A percentile compares a stretch with the other conserved stretches of the same genome.
phyloP scores from a whole-genome alignment of 1,140 invertebrate species.

The Musca domestica region DNA sequence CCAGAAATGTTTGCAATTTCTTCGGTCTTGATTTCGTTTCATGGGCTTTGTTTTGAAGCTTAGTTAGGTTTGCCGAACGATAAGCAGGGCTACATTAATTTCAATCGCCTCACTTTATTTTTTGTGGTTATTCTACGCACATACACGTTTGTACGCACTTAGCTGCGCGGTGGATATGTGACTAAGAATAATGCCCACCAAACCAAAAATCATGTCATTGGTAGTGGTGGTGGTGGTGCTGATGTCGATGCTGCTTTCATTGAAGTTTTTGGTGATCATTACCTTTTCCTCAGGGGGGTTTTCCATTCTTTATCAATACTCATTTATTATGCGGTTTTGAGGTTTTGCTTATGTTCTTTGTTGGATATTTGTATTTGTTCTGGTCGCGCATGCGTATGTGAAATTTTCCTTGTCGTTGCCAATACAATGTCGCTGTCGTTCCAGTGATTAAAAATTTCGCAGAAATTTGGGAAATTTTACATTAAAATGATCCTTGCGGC shows the following conservation, averaged over 20 bases:
- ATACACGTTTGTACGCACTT: too few species aligned
- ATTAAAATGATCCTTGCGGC: conserved; percentile 14
- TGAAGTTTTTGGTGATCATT: too few species aligned
- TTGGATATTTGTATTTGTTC: neutral
- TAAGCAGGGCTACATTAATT: conserved; percentile 17
- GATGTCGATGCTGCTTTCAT: too few species aligned
- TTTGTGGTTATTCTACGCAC: too few species aligned
- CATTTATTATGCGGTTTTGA: conserved; percentile 18
- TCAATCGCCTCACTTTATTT: neutral
- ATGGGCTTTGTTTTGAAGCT: neutral
- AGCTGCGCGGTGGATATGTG: too few species aligned
- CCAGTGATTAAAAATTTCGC: neutral
- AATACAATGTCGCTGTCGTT: too few species aligned
- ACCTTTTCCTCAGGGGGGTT: too few species aligned
- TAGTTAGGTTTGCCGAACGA: neutral
- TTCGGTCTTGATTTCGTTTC: neutral
- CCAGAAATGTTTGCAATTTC: neutral
- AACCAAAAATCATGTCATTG: too few species aligned
- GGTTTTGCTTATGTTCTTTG: neutral
- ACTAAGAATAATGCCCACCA: too few species aligned
- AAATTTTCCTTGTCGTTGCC: too few species aligned
- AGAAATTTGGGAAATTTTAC: conserved; percentile 5
- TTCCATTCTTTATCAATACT: conserved; percentile 12
- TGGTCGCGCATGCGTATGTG: too few species aligned
- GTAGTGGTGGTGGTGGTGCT: too few species aligned